Evolutionary conservation across 2,888 invertebrate genomes (phyloP), one percentile per base, ranked within the genome.

Genomic region (Gymnosoma rotundatum): DNA sequence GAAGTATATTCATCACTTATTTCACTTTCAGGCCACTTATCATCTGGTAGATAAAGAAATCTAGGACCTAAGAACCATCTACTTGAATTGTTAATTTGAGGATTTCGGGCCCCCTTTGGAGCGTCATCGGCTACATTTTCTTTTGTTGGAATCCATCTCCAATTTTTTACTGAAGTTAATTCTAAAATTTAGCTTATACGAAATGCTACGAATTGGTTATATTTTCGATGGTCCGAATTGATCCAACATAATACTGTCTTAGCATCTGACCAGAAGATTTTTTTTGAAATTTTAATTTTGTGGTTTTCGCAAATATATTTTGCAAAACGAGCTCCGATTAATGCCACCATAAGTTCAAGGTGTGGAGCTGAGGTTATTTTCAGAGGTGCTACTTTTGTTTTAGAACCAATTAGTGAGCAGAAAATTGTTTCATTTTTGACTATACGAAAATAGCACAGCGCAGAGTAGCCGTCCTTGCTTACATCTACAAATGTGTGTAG

Each of bases 121-220:
- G 70, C 72, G 36, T 82, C 82, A 18, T 82, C 81, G 7, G 81
- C 75, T 32, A 75, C 70, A 61, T 82, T 82, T 50, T 76, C 66
- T n/a, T 70, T 78, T n/a, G 70, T 66, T 9, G 72, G 38, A 1
- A 38, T 48, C 76, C 78, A 78, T 45, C 60, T 58, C 78, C 83
- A 83, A 0, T 64, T 61, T 3, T 38, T 58, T 0, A 70, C n/a
- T 14, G 54, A 38, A 21, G 60, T 18, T 8, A 45, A 20, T 20
- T 83, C 78, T 54, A 64, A 58, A 60, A 76, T 82, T 42, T 78
- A 61, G 1, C 58, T 52, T 14, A 76, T 18, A 14, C 67, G 18
- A 52, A 67, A 76, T 10, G 48, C 58, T 10, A 38, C 16, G 10
- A 38, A 9, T 38, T 38, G 38, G 38, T 38, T 38, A 38, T 38